A percentile compares a stretch with the other conserved stretches of the same genome.
These are phyloP conservation scores for Heliconius sara DNA, from an alignment of 2,888 invertebrate species.

Conservation along the genomic window DNA sequence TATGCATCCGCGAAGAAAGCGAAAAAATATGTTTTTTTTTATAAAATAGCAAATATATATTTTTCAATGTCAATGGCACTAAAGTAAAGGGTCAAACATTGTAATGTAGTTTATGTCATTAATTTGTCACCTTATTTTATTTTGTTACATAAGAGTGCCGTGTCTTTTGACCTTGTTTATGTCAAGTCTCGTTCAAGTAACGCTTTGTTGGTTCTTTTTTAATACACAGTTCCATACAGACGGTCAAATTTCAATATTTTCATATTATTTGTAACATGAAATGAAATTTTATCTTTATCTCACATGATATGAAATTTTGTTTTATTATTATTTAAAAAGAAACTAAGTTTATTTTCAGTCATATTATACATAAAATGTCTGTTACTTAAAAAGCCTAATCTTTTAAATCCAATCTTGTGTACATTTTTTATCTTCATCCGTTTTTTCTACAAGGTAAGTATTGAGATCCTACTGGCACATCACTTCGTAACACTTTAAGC, in stretches of 20 bases:
- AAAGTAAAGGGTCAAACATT: constrained; percentile 48
- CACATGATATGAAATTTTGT: too few species aligned
- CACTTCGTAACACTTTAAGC: too few species aligned
- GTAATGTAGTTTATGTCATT: constrained; percentile 46
- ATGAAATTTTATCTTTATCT: background rate
- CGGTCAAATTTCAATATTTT: constrained; percentile 9
- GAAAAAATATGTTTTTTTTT: background rate
- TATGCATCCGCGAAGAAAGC: background rate
- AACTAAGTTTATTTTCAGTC: background rate
- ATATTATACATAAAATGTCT: background rate
- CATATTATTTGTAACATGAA: background rate
- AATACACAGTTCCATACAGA: background rate
- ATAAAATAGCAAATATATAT: background rate
- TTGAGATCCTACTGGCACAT: too few species aligned
- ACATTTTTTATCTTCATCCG: too few species aligned
- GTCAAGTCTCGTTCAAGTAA: constrained; percentile 56
- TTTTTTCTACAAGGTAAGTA: too few species aligned
- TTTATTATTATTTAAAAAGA: too few species aligned
- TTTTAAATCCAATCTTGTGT: too few species aligned
- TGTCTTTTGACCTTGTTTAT: constrained; percentile 58
- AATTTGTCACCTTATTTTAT: constrained; percentile 51
- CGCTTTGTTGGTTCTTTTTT: constrained; percentile 51
- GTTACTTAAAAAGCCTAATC: too few species aligned
- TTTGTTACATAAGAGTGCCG: constrained; percentile 64
- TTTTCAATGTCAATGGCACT: constrained; percentile 60